Evolutionary conservation across 2,888 invertebrate genomes (phyloP).

Genomic region (Limnephilus rhombicus): DNA sequence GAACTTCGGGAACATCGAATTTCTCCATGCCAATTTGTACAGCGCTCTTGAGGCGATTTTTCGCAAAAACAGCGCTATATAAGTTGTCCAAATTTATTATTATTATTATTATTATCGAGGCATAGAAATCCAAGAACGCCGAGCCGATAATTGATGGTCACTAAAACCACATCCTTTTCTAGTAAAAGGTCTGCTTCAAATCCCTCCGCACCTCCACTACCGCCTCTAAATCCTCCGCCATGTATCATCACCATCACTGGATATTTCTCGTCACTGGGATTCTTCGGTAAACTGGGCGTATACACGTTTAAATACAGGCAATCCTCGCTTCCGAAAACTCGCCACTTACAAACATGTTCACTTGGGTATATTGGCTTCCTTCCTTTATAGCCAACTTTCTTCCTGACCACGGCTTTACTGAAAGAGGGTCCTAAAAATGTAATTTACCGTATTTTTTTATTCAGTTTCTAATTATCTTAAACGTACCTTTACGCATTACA

Average conservation of each 20-base stretch:
- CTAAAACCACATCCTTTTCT: slow-evolving; percentile 66
- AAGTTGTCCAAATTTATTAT: too few relatives aligned
- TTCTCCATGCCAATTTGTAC: too few relatives aligned
- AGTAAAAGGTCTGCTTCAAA: slow-evolving; percentile 68
- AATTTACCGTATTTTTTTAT: background rate
- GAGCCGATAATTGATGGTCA: slow-evolving; percentile 68
- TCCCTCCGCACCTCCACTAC: slow-evolving; percentile 64
- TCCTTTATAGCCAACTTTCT: slow-evolving; percentile 72
- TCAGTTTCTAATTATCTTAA: background rate
- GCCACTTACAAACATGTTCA: background rate
- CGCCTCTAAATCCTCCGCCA: slow-evolving; percentile 68
- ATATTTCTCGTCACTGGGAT: background rate
- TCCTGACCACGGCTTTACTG: slow-evolving; percentile 69
- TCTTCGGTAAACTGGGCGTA: slow-evolving; percentile 61
- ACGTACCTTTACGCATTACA: too few relatives aligned
- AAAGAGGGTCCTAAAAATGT: slow-evolving; percentile 67
- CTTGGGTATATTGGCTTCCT: slow-evolving; percentile 65
- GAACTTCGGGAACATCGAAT: slow-evolving; percentile 52
- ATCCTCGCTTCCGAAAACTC: slow-evolving; percentile 66
- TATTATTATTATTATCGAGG: too few relatives aligned
- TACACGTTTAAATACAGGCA: slow-evolving; percentile 67
- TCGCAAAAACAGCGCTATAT: too few relatives aligned
- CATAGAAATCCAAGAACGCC: slow-evolving; percentile 67
- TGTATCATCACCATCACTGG: slow-evolving; percentile 67
- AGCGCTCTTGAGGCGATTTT: too few relatives aligned